Percentiles rank a stretch among this genome's conserved stretches.
These are phyloP conservation scores for Tryphoninae sp. DNA, from an alignment of 2,888 invertebrate species.

Conservation along the genomic window DNA sequence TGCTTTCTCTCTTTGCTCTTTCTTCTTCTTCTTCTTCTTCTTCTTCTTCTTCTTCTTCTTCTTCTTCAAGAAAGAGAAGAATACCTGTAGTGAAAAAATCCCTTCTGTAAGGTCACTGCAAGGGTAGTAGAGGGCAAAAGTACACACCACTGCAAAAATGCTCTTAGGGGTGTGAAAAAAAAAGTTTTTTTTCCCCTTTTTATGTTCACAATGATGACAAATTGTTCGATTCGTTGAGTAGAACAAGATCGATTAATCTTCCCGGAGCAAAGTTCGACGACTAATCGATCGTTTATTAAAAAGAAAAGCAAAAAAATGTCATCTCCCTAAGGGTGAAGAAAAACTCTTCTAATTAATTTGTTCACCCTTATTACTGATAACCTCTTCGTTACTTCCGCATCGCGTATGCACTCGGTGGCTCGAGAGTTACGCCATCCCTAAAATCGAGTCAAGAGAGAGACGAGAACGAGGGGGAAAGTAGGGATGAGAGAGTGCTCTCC, in stretches of 20 bases:
- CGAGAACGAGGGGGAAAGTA: too few species aligned
- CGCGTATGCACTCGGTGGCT: background rate
- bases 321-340: too few species aligned
- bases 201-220: background rate
- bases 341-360: too few species aligned
- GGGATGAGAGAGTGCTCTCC: background rate
- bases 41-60: background rate
- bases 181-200: background rate
- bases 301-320: too few species aligned
- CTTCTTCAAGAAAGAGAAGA: background rate
- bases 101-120: background rate
- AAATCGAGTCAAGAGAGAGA: background rate
- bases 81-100: conserved; percentile 12
- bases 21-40: background rate
- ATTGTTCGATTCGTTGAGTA: conserved; percentile 16
- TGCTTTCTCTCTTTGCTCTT: background rate
- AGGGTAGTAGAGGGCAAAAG: too few species aligned
- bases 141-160: too few species aligned
- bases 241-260: conserved; percentile 26
- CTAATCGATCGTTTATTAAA: too few species aligned
- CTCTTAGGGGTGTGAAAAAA: background rate
- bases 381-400: too few species aligned
- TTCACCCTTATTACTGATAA: too few species aligned
- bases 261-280: too few species aligned
- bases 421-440: background rate